Conservation (phyloP, 2,113 vertebrate genomes). For the Xenopus tropicalis region DNA sequence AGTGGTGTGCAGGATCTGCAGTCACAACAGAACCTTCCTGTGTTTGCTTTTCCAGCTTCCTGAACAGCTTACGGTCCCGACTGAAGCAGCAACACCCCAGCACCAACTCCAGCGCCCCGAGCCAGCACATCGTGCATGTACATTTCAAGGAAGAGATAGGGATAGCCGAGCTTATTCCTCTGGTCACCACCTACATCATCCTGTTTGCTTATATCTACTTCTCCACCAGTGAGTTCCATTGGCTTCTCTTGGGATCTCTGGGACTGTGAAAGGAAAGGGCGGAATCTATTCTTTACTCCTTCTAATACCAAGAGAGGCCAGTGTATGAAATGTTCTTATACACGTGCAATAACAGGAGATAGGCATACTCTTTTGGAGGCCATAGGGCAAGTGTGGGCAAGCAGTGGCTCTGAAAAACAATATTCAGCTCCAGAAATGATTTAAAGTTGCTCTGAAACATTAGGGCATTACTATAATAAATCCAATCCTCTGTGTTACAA, state of each 20-base stretch:
- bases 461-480: too few relatives aligned
- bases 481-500: too few relatives aligned
- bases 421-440: too few relatives aligned
- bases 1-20: fast-evolving
- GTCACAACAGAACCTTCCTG: background rate
- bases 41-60: conserved; percentile 69
- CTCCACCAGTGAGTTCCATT: conserved; percentile 82
- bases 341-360: too few relatives aligned
- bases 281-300: too few relatives aligned
- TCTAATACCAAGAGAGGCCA: too few relatives aligned
- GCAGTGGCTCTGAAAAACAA: too few relatives aligned
- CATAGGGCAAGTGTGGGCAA: too few relatives aligned
- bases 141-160: conserved; percentile 98
- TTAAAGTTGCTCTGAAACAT: too few relatives aligned
- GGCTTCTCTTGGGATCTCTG: background rate
- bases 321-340: too few relatives aligned
- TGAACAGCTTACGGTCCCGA: conserved; percentile 82
- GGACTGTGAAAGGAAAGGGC: too few relatives aligned
- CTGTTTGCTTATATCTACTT: conserved; percentile 99
- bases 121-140: conserved; percentile 86
- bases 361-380: too few relatives aligned
- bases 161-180: conserved; percentile 88
- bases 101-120: conserved; percentile 85
- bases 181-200: conserved; percentile 98
- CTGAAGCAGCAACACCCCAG: conserved; percentile 89